These are phyloP conservation scores for Burhinus oedicnemus DNA, from an alignment of 2,113 vertebrate species.

Conservation along the genomic window DNA sequence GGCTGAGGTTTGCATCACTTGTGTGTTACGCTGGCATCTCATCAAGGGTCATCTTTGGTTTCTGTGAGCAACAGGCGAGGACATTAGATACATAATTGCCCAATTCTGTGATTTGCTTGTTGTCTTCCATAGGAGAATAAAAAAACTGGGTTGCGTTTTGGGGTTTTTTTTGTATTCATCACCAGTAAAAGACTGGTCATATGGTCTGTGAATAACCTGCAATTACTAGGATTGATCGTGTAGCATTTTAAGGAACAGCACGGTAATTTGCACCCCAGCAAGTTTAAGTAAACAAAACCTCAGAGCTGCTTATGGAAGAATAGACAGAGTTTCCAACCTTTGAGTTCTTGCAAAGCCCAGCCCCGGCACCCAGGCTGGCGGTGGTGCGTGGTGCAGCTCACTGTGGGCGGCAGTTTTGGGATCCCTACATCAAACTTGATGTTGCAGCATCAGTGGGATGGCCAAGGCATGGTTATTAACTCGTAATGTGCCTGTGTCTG, in stretches of 20 bases:
- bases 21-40: background rate
- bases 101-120: background rate
- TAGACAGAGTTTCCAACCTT: background rate
- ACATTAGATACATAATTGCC: background rate
- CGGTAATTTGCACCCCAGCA: background rate
- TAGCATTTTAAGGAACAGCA: background rate
- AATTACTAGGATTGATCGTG: background rate
- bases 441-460: background rate
- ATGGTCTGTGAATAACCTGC: background rate
- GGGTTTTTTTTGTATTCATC: background rate
- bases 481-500: background rate
- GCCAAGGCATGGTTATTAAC: background rate
- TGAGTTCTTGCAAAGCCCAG: background rate
- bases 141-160: background rate
- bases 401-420: background rate
- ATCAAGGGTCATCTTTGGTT: constrained; percentile 4
- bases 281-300: background rate
- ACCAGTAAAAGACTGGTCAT: background rate
- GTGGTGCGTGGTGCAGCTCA: background rate
- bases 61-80: background rate
- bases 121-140: background rate
- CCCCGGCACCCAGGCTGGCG: background rate
- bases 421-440: background rate
- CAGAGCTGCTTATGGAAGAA: background rate
- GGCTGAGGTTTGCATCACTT: background rate